Evolutionary conservation across 2,797 vertebrate species (phyloP), one percentile per base, ranked within the genome.

Genomic region (Cynodonichthys magdalenae): DNA sequence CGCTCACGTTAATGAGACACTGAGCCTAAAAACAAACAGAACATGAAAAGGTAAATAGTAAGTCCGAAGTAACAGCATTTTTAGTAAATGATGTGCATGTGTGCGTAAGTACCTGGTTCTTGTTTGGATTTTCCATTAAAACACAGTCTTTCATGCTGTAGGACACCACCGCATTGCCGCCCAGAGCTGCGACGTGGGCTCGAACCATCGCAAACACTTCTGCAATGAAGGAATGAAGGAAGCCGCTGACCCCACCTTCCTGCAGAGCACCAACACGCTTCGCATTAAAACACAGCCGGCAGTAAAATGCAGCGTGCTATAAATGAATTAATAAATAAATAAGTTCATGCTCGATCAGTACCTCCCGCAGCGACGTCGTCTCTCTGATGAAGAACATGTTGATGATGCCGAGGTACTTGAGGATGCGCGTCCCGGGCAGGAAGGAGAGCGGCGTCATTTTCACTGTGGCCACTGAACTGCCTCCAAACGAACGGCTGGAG

Each of bases 331-430:
- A n/a, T n/a, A n/a, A n/a, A n/a, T n/a, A n/a, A n/a, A n/a, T n/a
- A n/a, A n/a, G n/a, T n/a, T n/a, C n/a, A n/a, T n/a, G n/a, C 10
- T 1, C 59, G 6, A 45, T 29, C 34, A 12, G 29, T 46, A 99
- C 98, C 97, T 99, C 98, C 39, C 97, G 95, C 53, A 99, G 90
- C 2, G 97, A 99, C 29, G 96, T 97, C 1, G 98, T 99, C 90
- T 99, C 98, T 70, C 98, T 89, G 79, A 99, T 99, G 75, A 99
- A 99, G 89, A 99, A 99, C 97, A 99, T 99, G 90, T 99, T 99
- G 92, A 99, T 99, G 88, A 99, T 99, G 17, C 98, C 98, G 0
- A 99, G 95, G 67, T 97, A 99, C 59, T 98, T 99, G 42, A 95
- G 95, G 87, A 99, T 96, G 90, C 96, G 96, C 11, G 95, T 95